phyloP scores from a whole-genome alignment of 2,113 vertebrate genomes.

The Murina feae region DNA sequence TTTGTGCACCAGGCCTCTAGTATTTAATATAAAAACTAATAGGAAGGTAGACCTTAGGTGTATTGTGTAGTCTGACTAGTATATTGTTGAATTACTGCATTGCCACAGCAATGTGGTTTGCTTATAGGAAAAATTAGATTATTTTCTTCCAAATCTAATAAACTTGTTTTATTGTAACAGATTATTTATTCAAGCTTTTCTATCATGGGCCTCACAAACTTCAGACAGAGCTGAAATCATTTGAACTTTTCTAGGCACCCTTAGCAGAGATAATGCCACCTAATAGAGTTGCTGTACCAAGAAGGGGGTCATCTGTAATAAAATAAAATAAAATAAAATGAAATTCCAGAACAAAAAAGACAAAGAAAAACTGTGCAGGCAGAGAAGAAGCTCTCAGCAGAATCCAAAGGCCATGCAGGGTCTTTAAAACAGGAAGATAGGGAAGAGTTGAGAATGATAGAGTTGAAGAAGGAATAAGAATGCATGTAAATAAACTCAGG shows the following conservation, averaged over 20 bases:
- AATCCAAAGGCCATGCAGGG: background rate
- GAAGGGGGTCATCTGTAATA: background rate
- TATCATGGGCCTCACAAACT: background rate
- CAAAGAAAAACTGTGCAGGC: background rate
- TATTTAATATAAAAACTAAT: background rate
- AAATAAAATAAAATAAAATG: background rate
- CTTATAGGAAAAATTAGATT: background rate
- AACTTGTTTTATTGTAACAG: background rate
- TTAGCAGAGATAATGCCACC: background rate
- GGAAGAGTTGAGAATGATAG: background rate
- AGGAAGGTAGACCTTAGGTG: background rate
- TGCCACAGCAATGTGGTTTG: background rate
- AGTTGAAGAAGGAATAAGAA: background rate
- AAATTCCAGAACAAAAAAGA: slow-evolving; percentile 5
- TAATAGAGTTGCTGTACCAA: background rate
- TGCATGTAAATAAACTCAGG: background rate
- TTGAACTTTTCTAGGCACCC: background rate
- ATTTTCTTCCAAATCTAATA: background rate
- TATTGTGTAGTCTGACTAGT: background rate
- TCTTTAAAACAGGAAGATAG: background rate
- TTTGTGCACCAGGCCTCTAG: too few species aligned
- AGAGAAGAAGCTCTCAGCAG: background rate
- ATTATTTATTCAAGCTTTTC: background rate
- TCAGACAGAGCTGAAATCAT: background rate
- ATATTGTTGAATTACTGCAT: background rate